These are phyloP conservation scores for Probosciger aterrimus DNA, from an alignment of 2,113 vertebrate genomes.

Conservation along the genomic window DNA sequence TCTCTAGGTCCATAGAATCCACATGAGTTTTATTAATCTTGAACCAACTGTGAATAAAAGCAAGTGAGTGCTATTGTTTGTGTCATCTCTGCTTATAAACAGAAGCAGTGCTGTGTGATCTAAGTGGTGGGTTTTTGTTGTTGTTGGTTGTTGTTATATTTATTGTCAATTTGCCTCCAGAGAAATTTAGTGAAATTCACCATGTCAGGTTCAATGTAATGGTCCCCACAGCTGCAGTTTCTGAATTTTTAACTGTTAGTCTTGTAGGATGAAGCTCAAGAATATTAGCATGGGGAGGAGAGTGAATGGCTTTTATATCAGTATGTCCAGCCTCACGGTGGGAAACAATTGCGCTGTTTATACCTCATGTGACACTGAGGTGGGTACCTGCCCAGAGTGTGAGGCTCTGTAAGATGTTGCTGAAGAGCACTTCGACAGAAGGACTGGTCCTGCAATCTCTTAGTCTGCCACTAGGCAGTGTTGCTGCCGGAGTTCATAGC, in stretches of 20 bases:
- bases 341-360: background rate
- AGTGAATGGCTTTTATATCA: background rate
- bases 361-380: background rate
- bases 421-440: background rate
- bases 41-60: background rate
- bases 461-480: accelerated
- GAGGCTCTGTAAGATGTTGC: background rate
- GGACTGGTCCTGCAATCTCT: background rate
- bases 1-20: background rate
- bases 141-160: background rate
- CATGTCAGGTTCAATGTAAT: accelerated
- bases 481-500: background rate
- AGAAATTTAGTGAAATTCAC: background rate
- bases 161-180: background rate
- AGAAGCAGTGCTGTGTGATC: background rate
- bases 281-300: too few relatives aligned
- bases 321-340: background rate
- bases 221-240: background rate
- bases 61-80: background rate
- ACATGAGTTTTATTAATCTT: background rate
- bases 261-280: background rate
- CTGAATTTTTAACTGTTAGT: background rate
- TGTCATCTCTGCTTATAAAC: background rate
- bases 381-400: background rate
- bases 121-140: background rate